Base-by-base conservation (phyloP, 2,888 invertebrate genomes). In the Brenthis ino region DNA sequence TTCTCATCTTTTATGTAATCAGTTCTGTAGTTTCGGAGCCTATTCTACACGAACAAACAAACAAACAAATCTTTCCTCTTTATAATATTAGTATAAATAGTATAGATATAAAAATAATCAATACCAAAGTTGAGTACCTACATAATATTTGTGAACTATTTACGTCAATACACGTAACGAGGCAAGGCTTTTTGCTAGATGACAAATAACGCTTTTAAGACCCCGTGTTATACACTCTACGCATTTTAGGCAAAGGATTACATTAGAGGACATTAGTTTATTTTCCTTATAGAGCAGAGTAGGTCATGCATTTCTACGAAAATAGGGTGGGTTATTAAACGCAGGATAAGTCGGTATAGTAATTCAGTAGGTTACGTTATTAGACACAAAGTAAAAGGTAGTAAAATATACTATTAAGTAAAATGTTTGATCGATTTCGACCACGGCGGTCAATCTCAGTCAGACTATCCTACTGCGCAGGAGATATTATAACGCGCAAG, bases 161-260 rank as follows among this genome's bases (percentile, higher is more conserved):
- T 78, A 74, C 73, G 73, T 75, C 77, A 74, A 75, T 76, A 73
- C 68, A 69, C 60, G 72, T 79, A 80, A 80, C 76, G 78, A 73
- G 75, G 74, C 64, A 72, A 78, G 67, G 79, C 79, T 82, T 82
- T 81, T 83, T 80, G 75, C 74, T 64, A 68, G 68, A 73, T 78
- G 81, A 83, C 79, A 82, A 82, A 83, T 82, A 78, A 78, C 73
- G 77, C 82, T 82, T 82, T 82, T 80, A 81, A 75, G 77, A 75
- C 58, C 60, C 68, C 72, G 73, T 74, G 72, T 71, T 71, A 74
- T 71, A 43, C 57, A 74, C 73, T 74, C 71, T 71, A 72, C 68
- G 74, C 72, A 72, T 74, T 75, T 72, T 68, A 70, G 68, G 65
- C 73, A 69, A 73, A 47, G 64, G 64, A 67, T 73, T 71, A 73